A percentile compares a stretch with the other conserved stretches of the same genome.
phyloP scores from a whole-genome alignment of 2,888 invertebrate genomes.

The Cataglyphis cursor region DNA sequence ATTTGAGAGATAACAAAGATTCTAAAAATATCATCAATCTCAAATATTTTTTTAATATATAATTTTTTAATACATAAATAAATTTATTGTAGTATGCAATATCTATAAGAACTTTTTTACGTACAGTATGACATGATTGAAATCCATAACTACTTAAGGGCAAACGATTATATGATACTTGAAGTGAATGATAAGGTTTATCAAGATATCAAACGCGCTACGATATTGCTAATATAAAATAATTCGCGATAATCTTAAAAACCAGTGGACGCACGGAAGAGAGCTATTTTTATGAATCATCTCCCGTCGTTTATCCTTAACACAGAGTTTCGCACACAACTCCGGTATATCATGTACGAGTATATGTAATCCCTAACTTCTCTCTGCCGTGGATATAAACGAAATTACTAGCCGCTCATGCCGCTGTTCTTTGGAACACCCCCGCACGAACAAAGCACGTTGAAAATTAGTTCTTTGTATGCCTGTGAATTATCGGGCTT shows the following conservation, averaged over 20 bases:
- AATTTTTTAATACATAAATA: not conserved
- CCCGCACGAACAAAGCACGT: conserved; percentile 58
- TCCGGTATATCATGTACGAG: conserved; percentile 37
- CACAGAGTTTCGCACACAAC: conserved; percentile 42
- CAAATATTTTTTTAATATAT: not conserved
- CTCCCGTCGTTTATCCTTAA: conserved; percentile 25
- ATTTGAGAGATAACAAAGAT: not conserved
- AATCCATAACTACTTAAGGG: not conserved
- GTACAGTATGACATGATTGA: not conserved
- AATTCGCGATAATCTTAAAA: not conserved
- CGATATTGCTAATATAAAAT: conserved; percentile 30
- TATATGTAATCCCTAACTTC: conserved; percentile 47
- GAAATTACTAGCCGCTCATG: conserved; percentile 50
- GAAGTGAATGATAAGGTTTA: not conserved
- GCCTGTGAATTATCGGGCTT: conserved; percentile 74
- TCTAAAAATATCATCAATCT: not conserved
- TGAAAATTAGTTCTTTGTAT: conserved; percentile 77
- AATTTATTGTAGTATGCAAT: not conserved
- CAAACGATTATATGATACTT: not conserved
- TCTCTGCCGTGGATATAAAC: conserved; percentile 43
- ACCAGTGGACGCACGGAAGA: not conserved
- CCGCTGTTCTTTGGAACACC: conserved; percentile 71
- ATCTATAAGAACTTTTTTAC: not conserved
- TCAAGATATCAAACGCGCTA: not conserved
- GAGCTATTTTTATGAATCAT: conserved; percentile 34